Conservation (phyloP, 2,797 vertebrate species). For the Rhinophrynus dorsalis region DNA sequence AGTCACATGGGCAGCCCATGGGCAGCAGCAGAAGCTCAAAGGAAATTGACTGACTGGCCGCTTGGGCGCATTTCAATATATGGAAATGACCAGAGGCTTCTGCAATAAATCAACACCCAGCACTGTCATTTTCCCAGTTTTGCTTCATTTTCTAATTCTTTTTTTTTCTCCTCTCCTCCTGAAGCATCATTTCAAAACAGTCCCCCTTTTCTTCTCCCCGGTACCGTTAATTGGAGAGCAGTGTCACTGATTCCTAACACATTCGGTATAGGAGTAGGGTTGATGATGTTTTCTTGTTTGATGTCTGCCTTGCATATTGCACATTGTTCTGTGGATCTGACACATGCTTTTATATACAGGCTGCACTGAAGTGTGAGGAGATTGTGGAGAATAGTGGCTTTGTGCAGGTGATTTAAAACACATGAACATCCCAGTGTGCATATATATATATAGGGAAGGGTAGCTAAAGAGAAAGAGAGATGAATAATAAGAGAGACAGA, state of each 20-base stretch:
- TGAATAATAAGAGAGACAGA: too few species aligned
- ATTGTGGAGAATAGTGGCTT: neutral
- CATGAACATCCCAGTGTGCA: neutral
- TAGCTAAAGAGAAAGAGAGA: too few species aligned
- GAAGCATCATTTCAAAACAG: constrained; percentile 48
- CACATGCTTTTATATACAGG: constrained; percentile 22
- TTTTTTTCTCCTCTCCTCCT: constrained; percentile 33
- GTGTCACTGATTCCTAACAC: constrained; percentile 41
- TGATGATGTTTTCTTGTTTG: constrained; percentile 37
- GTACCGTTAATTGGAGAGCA: constrained; percentile 41
- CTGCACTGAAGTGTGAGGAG: constrained; percentile 2
- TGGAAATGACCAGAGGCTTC: constrained; percentile 81
- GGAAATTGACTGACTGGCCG: constrained; percentile 82
- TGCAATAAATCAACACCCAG: constrained; percentile 78
- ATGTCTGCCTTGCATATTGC: constrained; percentile 43
- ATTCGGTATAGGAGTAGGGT: constrained; percentile 30
- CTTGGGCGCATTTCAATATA: constrained; percentile 82
- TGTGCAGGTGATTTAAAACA: neutral
- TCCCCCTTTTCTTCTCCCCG: constrained; percentile 28
- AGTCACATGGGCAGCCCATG: constrained; percentile 76
- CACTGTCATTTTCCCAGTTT: constrained; percentile 64
- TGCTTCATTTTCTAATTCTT: constrained; percentile 58
- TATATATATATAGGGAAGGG: neutral
- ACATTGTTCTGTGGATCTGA: constrained; percentile 23
- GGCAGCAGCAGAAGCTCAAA: constrained; percentile 70